Percentiles rank a stretch among this genome's conserved stretches.
Conservation (phyloP, 2,888 invertebrate species). For the Sussaba pulchella region DNA sequence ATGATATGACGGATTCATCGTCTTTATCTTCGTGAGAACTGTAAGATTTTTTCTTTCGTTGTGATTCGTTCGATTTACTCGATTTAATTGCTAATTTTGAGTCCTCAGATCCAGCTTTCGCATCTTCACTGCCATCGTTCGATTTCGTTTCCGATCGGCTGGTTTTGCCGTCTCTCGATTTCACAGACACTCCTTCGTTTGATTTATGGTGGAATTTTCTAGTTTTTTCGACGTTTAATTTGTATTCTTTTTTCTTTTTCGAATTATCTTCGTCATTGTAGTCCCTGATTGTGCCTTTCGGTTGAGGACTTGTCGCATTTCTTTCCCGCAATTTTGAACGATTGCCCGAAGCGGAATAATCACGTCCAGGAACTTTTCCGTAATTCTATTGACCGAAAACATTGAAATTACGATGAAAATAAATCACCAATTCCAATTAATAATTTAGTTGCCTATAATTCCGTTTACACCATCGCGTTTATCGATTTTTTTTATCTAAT, state of each 20-base stretch:
- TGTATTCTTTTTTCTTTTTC: conserved; percentile 82
- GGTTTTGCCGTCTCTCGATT: background rate
- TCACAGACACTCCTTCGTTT: conserved; percentile 4
- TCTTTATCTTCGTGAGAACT: background rate
- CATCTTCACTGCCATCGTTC: background rate
- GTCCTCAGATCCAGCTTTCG: conserved; percentile 46
- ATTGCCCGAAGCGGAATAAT: background rate
- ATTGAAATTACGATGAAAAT: conserved; percentile 32
- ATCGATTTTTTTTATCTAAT: too few species aligned
- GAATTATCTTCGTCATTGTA: conserved; percentile 4
- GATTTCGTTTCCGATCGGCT: background rate
- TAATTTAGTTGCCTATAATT: conserved; percentile 31
- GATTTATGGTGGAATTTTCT: background rate
- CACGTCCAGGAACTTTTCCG: conserved; percentile 72
- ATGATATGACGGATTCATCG: conserved; percentile 10
- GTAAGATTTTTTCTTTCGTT: conserved; percentile 7
- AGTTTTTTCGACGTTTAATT: conserved; percentile 71
- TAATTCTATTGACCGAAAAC: conserved; percentile 70
- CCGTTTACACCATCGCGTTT: too few species aligned
- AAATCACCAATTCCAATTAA: conserved; percentile 30
- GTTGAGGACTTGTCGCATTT: conserved; percentile 3
- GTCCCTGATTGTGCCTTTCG: background rate
- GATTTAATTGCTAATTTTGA: background rate
- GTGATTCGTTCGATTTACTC: background rate
- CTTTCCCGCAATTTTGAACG: background rate